phyloP scores from a whole-genome alignment of 2,113 vertebrate genomes.

The Zosterops hypoxanthus region DNA sequence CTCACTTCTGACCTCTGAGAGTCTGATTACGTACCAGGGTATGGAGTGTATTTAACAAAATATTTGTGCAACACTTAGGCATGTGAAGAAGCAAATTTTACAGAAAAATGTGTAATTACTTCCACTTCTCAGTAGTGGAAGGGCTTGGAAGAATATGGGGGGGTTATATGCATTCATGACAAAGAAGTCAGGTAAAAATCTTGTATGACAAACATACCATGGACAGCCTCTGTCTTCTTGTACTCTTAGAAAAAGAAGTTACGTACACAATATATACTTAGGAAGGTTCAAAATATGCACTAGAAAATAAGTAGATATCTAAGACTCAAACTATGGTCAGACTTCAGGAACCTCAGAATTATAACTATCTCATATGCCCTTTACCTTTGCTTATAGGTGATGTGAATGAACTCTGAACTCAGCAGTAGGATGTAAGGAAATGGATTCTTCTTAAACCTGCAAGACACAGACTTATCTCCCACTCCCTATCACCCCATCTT shows the following conservation, averaged over 20 bases:
- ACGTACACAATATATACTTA: not conserved
- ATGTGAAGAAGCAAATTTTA: constrained; percentile 3
- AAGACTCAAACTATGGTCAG: not conserved
- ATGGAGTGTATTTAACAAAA: not conserved
- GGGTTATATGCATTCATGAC: not conserved
- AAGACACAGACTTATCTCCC: not conserved
- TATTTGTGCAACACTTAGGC: not conserved
- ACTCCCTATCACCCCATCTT: not conserved
- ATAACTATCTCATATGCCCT: not conserved
- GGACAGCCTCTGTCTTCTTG: not conserved
- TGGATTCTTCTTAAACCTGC: not conserved
- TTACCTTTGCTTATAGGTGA: not conserved
- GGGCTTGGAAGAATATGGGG: not conserved
- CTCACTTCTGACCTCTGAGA: not conserved
- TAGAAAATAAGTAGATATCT: not conserved
- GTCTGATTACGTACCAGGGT: not conserved
- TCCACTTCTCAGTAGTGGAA: not conserved
- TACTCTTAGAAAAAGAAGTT: not conserved
- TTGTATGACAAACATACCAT: not conserved
- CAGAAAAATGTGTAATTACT: not conserved
- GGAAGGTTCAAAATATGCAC: not conserved
- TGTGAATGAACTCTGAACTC: not conserved
- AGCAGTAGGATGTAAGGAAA: not conserved
- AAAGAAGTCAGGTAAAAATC: not conserved
- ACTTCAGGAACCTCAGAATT: not conserved